Evolutionary conservation across 2,888 invertebrate genomes (phyloP).

Genomic region (Microplitis deprimator): DNA sequence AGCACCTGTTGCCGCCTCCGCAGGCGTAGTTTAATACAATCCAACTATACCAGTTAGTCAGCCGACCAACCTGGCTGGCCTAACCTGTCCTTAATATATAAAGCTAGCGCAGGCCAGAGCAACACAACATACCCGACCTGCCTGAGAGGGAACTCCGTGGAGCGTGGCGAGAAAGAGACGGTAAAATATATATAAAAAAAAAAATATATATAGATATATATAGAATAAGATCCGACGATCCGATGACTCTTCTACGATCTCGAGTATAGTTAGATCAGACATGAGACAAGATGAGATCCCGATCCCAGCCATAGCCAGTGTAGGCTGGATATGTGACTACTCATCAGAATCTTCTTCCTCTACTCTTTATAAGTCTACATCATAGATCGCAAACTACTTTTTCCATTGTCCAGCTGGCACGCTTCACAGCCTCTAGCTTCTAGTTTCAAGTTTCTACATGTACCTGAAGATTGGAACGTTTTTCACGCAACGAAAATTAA

Average conservation of each 20-base stretch:
- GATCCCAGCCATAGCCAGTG: not conserved
- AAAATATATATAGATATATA: not conserved
- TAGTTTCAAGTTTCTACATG: not conserved
- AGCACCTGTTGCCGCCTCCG: slow-evolving; percentile 67
- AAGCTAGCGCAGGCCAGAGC: slow-evolving; percentile 37
- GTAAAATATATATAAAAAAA: slow-evolving; percentile 27
- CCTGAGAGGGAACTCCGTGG: slow-evolving; percentile 41
- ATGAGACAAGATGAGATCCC: not conserved
- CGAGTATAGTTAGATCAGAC: not conserved
- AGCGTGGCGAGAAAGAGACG: slow-evolving; percentile 46
- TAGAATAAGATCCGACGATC: slow-evolving; percentile 39
- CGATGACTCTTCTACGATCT: slow-evolving; percentile 41
- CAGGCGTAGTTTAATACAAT: slow-evolving; percentile 55
- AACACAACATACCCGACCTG: slow-evolving; percentile 46
- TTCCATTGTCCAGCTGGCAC: slow-evolving; percentile 12
- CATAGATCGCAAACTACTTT: slow-evolving; percentile 1
- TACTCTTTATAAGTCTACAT: not conserved
- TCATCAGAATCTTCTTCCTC: not conserved
- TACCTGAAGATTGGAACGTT: too few species aligned
- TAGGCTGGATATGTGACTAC: not conserved
- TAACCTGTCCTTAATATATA: slow-evolving; percentile 42
- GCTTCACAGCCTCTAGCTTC: not conserved
- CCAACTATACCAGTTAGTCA: not conserved
- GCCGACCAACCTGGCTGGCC: slow-evolving; percentile 33
- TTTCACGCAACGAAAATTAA: too few species aligned